Conservation (phyloP, 2,888 invertebrate genomes). For the Dasysyrphus albostriatus region DNA sequence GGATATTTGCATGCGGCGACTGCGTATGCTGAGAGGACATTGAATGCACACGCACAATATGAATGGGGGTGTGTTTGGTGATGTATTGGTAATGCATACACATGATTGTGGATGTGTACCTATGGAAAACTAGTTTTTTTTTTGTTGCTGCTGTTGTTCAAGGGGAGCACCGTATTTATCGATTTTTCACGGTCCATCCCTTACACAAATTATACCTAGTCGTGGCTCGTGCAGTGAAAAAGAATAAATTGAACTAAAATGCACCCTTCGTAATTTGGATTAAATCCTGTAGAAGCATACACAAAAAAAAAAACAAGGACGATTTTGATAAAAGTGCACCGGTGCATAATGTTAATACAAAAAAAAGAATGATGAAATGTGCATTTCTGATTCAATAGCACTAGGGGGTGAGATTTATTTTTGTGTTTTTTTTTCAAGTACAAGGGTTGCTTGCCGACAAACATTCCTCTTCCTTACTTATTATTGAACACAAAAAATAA, state of each 20-base stretch:
- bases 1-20: conserved; percentile 75
- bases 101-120: conserved; percentile 48
- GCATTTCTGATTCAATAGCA: conserved; percentile 25
- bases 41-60: conserved; percentile 72
- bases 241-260: conserved; percentile 28
- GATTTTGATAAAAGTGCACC: conserved; percentile 51
- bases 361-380: conserved; percentile 7
- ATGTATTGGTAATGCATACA: conserved; percentile 61
- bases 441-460: conserved; percentile 41
- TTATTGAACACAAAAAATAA: not conserved
- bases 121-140: conserved; percentile 65
- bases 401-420: conserved; percentile 42
- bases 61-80: conserved; percentile 60
- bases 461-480: not conserved
- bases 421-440: not conserved
- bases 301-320: conserved; percentile 18
- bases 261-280: conserved; percentile 47
- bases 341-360: conserved; percentile 39
- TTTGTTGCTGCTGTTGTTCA: conserved; percentile 36
- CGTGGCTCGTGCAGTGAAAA: conserved; percentile 46
- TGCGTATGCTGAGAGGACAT: conserved; percentile 68
- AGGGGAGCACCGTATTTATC: conserved; percentile 67
- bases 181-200: conserved; percentile 69
- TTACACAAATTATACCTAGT: conserved; percentile 38
- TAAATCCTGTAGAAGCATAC: not conserved